These are phyloP conservation scores for Arrhopalites spinosus DNA, from an alignment of 2,888 invertebrate genomes.

Conservation along the genomic window DNA sequence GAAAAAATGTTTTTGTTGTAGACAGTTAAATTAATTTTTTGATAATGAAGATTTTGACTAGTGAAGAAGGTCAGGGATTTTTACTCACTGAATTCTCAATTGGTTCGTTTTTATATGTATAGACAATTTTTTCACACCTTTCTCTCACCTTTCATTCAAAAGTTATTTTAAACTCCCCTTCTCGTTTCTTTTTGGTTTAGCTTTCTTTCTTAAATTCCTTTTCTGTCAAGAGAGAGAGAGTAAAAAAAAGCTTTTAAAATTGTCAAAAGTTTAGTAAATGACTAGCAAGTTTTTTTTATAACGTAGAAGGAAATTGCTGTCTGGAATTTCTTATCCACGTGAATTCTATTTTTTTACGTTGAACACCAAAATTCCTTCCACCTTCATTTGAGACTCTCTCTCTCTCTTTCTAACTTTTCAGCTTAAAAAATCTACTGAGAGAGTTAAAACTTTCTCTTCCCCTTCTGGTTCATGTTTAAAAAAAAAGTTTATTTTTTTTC, in stretches of 20 bases:
- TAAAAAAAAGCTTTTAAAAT: not conserved
- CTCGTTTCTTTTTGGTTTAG: no score
- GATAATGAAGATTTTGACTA: no score
- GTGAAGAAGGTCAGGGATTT: no score
- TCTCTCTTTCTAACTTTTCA: not conserved
- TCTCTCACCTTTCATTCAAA: no score
- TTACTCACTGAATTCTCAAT: no score
- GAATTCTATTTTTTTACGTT: constrained; percentile 5
- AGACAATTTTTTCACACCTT: no score
- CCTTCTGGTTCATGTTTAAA: not conserved
- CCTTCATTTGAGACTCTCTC: not conserved
- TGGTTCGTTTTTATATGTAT: no score
- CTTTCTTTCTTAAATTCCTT: no score
- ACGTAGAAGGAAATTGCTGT: constrained; percentile 21
- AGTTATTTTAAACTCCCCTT: not conserved
- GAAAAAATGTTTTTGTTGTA: no score
- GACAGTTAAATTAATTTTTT: no score
- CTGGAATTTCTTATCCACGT: constrained; percentile 22
- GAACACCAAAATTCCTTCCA: not conserved
- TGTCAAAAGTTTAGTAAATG: constrained; percentile 8
- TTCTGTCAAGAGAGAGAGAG: not conserved
- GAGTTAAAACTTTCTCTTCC: not conserved
- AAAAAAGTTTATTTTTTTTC: not conserved
- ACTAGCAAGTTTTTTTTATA: not conserved
- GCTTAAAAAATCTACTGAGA: not conserved